Base-by-base conservation (phyloP, 2,797 vertebrate genomes). In the Protosalanx chinensis region DNA sequence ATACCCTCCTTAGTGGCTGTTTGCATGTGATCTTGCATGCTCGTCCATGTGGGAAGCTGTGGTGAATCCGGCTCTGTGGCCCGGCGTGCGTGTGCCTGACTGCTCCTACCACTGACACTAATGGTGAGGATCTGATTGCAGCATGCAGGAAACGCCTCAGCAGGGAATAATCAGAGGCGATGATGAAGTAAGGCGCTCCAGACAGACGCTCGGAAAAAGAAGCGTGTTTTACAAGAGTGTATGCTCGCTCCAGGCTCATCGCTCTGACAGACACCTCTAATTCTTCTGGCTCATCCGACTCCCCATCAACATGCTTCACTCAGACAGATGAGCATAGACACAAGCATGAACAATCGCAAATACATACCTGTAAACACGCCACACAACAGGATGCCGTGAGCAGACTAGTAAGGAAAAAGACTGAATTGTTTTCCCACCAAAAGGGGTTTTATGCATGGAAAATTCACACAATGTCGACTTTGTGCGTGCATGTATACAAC, bases 61-160 rank as follows among this genome's bases (percentile, higher is more conserved):
- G 3, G 37, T 41, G 37, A 12, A 41, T 53, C 4, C 51, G 18
- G 51, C 18, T n/a, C 18, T 56, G 18, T 56, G 51, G 16, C 51
- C 18, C 15, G 1, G 16, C 10, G 27, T 61, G 23, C 27, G 4
- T 27, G 59, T 32, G 29, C 27, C 20, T 61, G 59, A 13, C 15
- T 13, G 59, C 23, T 46, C 2, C 57, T 12, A 69, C 78, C 85
- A 88, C 85, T 84, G 78, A 74, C 80, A 82, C 75, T 83, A 85
- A 87, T 87, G 85, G 84, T 82, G 84, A 72, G 82, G 79, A 76
- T 79, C 81, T 88, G 87, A 91, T 90, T 89, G 86, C 77, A 72
- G 75, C 5, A 70, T 81, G 73, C 78, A 74, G 76, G 72, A 16
- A 74, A 69, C 46, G 20, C 73, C 84, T 72, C 81, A 70, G 79